Evolutionary conservation across 92 coral and sea anemone species (phyloP).

Genomic region (Palythoa grandiflora): DNA sequence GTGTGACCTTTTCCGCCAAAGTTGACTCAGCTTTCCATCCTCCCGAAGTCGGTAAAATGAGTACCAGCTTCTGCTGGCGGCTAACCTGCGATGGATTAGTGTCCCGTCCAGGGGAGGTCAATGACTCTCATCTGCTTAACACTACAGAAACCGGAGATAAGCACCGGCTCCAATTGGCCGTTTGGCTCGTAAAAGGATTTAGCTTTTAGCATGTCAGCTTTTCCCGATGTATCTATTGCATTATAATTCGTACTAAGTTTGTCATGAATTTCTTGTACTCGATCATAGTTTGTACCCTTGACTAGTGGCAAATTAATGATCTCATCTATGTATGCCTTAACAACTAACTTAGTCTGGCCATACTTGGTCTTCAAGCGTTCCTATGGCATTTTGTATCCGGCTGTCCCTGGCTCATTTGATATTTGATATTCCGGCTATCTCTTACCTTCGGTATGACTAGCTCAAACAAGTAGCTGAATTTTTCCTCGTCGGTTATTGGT

Average conservation of each 20-base stretch:
- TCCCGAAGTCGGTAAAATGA: too few relatives aligned
- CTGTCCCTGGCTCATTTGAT: slow-evolving; percentile 36
- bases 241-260: slow-evolving; percentile 52
- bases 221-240: slow-evolving; percentile 56
- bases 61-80: too few relatives aligned
- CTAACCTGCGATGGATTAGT: too few relatives aligned
- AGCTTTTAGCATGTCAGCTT: slow-evolving; percentile 40
- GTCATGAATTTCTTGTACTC: slow-evolving; percentile 62
- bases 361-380: slow-evolving; percentile 61
- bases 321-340: slow-evolving; percentile 70
- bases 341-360: slow-evolving; percentile 64
- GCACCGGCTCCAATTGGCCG: too few relatives aligned
- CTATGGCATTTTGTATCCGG: slow-evolving; percentile 75
- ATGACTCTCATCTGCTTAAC: too few relatives aligned
- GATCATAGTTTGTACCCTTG: slow-evolving; percentile 44
- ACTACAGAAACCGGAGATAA: too few relatives aligned
- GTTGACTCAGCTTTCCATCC: too few relatives aligned
- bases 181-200: too few relatives aligned
- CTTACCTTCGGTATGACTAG: slow-evolving; percentile 54
- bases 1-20: too few relatives aligned
- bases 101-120: too few relatives aligned
- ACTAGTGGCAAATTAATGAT: slow-evolving; percentile 48
- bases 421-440: not conserved
- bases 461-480: slow-evolving; percentile 53
- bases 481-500: slow-evolving; percentile 43